These are phyloP conservation scores for Lasiurus cinereus DNA, from an alignment of 2,113 vertebrate species.

Conservation along the genomic window DNA sequence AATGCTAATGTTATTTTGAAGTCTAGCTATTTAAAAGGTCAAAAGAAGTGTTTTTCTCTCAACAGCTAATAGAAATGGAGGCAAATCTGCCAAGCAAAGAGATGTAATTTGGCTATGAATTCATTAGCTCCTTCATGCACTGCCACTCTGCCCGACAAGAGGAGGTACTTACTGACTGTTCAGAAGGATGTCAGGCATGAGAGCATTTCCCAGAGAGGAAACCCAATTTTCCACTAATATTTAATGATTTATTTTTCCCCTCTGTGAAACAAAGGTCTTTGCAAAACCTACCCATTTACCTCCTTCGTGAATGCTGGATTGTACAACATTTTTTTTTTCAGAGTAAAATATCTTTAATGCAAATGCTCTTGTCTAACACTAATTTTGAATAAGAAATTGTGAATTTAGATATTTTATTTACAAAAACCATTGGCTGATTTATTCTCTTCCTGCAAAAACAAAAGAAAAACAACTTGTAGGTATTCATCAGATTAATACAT, in stretches of 20 bases:
- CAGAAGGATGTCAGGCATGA: background rate
- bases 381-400: conserved; percentile 1
- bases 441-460: background rate
- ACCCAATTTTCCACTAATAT: background rate
- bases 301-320: background rate
- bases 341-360: conserved; percentile 30
- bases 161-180: background rate
- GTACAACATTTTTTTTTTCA: background rate
- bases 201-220: background rate
- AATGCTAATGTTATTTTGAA: conserved; percentile 60
- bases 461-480: background rate
- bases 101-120: background rate
- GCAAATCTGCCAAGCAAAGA: conserved; percentile 23
- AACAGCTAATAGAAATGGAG: background rate
- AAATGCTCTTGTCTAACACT: background rate
- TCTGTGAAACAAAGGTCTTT: conserved; percentile 31
- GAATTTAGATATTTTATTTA: conserved; percentile 53
- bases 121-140: background rate
- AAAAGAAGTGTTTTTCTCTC: conserved; percentile 40
- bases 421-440: background rate
- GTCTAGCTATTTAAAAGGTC: conserved; percentile 45
- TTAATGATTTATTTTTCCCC: conserved; percentile 35
- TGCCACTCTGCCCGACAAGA: background rate
- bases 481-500: conserved; percentile 43
- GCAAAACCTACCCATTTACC: background rate